Evolutionary conservation across 2,888 invertebrate species (phyloP), one percentile per base, ranked within the genome.

Genomic region (Drosophila suboccidentalis): DNA sequence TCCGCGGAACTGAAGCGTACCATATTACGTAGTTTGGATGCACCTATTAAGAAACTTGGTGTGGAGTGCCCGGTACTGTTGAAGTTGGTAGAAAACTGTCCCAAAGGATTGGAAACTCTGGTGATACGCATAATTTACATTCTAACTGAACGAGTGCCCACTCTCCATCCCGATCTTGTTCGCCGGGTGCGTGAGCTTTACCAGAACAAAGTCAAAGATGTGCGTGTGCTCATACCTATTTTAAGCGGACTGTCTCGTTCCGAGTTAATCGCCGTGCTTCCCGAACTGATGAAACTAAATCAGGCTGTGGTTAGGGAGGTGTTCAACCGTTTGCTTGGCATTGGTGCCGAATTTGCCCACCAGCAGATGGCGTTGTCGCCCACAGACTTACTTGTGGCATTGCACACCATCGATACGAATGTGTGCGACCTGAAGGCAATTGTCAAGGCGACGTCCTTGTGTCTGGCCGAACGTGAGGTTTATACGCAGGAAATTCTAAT

Each of bases 191-290:
- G 98, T 10, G 97, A 98, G 78, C 93, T 99, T 60, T 99, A 99
- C 93, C 96, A 97, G 71, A 96, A 97, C 10, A 94, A 98, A 71
- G 97, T 99, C 0, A 97, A 98, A 0, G 99, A 99, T 93, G 98
- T 99, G 0, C 95, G 99, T 0, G 98, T 99, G 92, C 94, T 99
- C 11, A 99, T 99, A 75, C 99, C 99, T 0, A 97, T 99, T 3
- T 94, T 99, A 49, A 97, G 96, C 83, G 98, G 99, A 4, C 94
- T 99, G 1, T 94, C 96, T 0, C 98, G 98, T 92, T 95, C 96
- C 88, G 99, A 99, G 94, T 93, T 95, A 6, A 94, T 98, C 39
- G 95, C 96, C 0, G 98, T 98, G 3, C 93, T 99, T 68, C 99
- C 99, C 0, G 98, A 98, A 93, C 93, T 99, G 11, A 97, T 99